A percentile compares a stretch with the other conserved stretches of the same genome.
Evolutionary conservation across 2,888 invertebrate genomes (phyloP).

Genomic region (Orchestes rusci): DNA sequence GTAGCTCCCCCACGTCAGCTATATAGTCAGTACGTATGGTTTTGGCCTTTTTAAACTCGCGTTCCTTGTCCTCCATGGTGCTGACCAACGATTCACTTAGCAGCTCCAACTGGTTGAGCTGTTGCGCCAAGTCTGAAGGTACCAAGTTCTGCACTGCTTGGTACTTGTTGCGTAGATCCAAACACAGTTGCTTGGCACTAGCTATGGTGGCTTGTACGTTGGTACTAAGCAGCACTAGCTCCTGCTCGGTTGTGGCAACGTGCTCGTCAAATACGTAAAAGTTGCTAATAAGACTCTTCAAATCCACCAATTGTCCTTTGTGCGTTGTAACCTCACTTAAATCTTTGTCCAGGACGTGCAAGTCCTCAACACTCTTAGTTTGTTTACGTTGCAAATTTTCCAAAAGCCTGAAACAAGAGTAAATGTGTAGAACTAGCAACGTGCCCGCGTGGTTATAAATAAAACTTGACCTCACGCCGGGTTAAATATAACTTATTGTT

Average conservation of each 20-base stretch:
- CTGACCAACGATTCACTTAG: conserved; percentile 70
- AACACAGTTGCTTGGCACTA: conserved; percentile 53
- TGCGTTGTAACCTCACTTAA: conserved; percentile 63
- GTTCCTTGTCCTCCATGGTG: conserved; percentile 80
- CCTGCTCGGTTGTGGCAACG: conserved; percentile 54
- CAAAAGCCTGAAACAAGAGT: conserved; percentile 61
- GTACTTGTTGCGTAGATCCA: conserved; percentile 55
- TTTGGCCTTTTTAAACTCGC: conserved; percentile 80
- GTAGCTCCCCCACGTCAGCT: conserved; percentile 71
- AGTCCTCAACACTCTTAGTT: conserved; percentile 65
- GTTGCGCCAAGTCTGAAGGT: conserved; percentile 72
- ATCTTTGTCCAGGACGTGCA: conserved; percentile 67
- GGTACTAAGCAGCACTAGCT: conserved; percentile 51
- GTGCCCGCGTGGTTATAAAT: no score
- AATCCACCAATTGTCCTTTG: conserved; percentile 59
- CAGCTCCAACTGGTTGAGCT: conserved; percentile 75
- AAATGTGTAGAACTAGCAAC: no score
- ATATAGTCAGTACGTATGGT: conserved; percentile 75
- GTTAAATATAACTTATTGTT: no score
- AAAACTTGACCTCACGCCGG: no score
- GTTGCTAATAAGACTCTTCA: conserved; percentile 58
- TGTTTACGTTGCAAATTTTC: conserved; percentile 69
- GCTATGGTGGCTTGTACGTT: conserved; percentile 53
- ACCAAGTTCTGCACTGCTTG: conserved; percentile 54
- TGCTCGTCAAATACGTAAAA: conserved; percentile 76